Percentiles rank a stretch among this genome's conserved stretches.
phyloP scores from a whole-genome alignment of 2,113 vertebrate species.

The Ifrita kowaldi region DNA sequence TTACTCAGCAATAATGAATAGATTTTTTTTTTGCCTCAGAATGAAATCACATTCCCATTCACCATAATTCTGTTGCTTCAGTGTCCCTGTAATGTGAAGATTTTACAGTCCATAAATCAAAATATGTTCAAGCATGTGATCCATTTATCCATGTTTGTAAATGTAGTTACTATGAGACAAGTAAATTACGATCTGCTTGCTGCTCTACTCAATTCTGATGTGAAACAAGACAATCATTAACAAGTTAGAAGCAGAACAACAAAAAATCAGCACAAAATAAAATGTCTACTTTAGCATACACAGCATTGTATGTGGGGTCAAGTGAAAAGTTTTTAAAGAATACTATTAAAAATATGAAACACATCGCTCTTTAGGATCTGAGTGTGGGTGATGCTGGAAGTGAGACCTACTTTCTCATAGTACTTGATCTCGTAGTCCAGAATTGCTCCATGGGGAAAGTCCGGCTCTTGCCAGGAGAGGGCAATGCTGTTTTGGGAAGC shows the following conservation, averaged over 20 bases:
- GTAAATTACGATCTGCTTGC: not conserved
- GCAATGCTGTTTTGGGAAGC: slow-evolving; percentile 95
- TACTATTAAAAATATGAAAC: not conserved
- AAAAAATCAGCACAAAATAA: not conserved
- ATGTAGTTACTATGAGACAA: not conserved
- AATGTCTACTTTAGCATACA: not conserved
- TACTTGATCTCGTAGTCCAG: slow-evolving; percentile 98
- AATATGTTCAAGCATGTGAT: not conserved
- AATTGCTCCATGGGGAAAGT: slow-evolving; percentile 81
- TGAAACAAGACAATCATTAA: slow-evolving; percentile 6
- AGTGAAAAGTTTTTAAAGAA: not conserved
- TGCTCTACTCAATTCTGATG: not conserved
- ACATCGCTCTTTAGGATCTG: slow-evolving; percentile 24
- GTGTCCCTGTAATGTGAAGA: not conserved
- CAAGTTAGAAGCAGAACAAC: not conserved
- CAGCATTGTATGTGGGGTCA: not conserved
- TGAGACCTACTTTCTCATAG: slow-evolving; percentile 91
- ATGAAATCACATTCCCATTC: not conserved
- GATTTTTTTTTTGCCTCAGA: not conserved
- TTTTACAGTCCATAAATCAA: not conserved
- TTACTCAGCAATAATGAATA: not conserved
- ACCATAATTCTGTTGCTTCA: not conserved
- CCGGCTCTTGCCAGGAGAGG: slow-evolving; percentile 93
- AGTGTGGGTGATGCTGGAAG: slow-evolving; percentile 57
- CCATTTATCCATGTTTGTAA: not conserved